phyloP scores from a whole-genome alignment of 2,113 vertebrate genomes.

The Rhinolophus ferrumequinum region DNA sequence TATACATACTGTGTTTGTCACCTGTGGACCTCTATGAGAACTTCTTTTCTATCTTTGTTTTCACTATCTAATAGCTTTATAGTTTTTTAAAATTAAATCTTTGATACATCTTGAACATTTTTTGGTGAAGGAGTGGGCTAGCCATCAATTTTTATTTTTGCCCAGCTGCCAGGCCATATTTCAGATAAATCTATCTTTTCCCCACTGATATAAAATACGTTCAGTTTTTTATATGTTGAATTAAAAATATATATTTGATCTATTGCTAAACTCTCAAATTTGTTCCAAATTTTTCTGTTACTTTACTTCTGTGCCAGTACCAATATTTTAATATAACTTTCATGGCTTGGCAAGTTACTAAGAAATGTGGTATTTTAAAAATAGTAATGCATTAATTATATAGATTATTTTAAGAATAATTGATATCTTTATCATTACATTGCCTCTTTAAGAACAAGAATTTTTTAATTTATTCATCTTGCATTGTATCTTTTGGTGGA shows the following conservation, averaged over 20 bases:
- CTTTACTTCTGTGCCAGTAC: neutral
- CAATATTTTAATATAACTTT: neutral
- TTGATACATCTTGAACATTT: constrained; percentile 25
- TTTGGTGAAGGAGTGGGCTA: neutral
- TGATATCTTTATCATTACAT: neutral
- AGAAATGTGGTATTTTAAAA: neutral
- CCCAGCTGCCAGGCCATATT: neutral
- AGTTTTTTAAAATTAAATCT: neutral
- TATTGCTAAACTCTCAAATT: constrained; percentile 16
- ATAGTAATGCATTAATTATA: neutral
- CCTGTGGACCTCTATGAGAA: neutral
- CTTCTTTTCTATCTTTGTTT: neutral
- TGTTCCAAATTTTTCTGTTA: neutral
- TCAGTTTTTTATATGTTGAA: neutral
- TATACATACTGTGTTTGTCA: neutral
- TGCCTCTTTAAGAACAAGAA: neutral
- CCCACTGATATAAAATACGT: neutral
- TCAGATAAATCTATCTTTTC: neutral
- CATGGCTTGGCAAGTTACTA: neutral
- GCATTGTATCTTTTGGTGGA: neutral
- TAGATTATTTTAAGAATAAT: neutral
- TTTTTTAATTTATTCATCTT: constrained; percentile 27
- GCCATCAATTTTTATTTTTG: neutral
- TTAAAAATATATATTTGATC: constrained; percentile 20
- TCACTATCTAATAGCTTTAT: neutral